These are phyloP conservation scores for Poecilia wingei DNA, from an alignment of 2,797 vertebrate species.

Conservation along the genomic window DNA sequence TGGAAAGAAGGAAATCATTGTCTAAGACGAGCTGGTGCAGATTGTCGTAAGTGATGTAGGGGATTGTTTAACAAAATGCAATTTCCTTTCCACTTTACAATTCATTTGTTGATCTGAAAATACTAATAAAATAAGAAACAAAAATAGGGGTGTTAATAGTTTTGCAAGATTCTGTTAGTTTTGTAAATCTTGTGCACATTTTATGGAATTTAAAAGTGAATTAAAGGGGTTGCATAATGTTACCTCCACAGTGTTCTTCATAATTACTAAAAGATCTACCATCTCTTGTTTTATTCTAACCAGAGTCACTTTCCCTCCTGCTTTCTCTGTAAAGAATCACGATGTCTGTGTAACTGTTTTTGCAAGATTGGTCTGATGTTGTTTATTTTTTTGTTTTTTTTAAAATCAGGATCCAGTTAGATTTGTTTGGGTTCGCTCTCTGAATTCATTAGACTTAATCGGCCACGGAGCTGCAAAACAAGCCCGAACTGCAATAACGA, in stretches of 20 bases:
- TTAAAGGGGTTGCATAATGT: constrained; percentile 36
- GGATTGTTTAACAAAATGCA: not conserved
- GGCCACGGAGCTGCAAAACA: constrained; percentile 40
- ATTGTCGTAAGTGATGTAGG: not conserved
- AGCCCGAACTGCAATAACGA: constrained; percentile 54
- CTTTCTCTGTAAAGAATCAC: constrained; percentile 16
- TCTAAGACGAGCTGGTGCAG: not conserved
- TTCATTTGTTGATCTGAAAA: not conserved
- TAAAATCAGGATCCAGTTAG: constrained; percentile 40
- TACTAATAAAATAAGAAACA: not conserved
- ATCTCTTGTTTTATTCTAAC: constrained; percentile 37
- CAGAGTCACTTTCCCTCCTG: constrained; percentile 29
- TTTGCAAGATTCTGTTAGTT: not conserved
- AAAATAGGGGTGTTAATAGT: not conserved
- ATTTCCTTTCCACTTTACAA: not conserved
- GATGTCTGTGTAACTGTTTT: constrained; percentile 23
- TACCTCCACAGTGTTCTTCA: constrained; percentile 40
- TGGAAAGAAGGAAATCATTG: not conserved
- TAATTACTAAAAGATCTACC: constrained; percentile 33
- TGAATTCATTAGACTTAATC: constrained; percentile 64
- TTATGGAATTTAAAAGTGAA: constrained; percentile 21
- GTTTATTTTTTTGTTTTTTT: constrained; percentile 6
- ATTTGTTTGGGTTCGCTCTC: constrained; percentile 40
- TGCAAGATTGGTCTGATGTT: constrained; percentile 28
- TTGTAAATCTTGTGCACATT: not conserved